These are phyloP conservation scores for Corydoras maculifer DNA, from an alignment of 2,113 vertebrate species.

Conservation along the genomic window DNA sequence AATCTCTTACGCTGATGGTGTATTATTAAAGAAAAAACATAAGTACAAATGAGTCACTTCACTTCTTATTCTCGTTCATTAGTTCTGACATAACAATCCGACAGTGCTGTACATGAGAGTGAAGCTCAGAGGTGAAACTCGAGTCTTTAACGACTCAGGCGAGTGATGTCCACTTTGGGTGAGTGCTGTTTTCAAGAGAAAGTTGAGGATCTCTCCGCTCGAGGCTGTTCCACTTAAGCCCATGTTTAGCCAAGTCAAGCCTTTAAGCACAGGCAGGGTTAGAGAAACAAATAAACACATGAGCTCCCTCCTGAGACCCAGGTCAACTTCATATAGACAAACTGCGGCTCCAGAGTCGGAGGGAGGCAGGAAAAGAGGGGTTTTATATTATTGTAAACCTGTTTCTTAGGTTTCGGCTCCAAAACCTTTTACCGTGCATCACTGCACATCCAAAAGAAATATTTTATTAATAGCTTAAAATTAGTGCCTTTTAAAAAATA, in stretches of 20 bases:
- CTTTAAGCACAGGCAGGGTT: slow-evolving; percentile 30
- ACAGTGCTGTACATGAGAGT: not conserved
- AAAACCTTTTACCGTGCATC: too few relatives aligned
- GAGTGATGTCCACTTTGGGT: slow-evolving; percentile 25
- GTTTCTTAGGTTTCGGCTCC: too few relatives aligned
- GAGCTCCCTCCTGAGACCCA: slow-evolving; percentile 11
- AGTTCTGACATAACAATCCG: not conserved
- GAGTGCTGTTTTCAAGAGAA: slow-evolving; percentile 28
- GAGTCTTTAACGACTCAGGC: slow-evolving; percentile 15
- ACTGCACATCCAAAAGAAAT: too few relatives aligned
- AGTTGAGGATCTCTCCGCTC: slow-evolving; percentile 19
- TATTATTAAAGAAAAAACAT: not conserved
- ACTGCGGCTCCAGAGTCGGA: not conserved
- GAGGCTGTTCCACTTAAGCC: slow-evolving; percentile 31
- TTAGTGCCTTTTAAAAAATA: too few relatives aligned
- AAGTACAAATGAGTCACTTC: not conserved
- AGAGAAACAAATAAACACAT: slow-evolving; percentile 34
- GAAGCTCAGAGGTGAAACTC: slow-evolving; percentile 9
- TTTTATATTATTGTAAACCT: too few relatives aligned
- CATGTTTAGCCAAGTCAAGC: slow-evolving; percentile 27
- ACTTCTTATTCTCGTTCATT: not conserved
- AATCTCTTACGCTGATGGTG: not conserved
- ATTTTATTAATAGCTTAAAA: too few relatives aligned
- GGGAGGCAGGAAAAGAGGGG: too few relatives aligned
- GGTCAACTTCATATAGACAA: slow-evolving; percentile 9